Conservation (phyloP, 2,888 invertebrate genomes). For the Patella pellucida region DNA sequence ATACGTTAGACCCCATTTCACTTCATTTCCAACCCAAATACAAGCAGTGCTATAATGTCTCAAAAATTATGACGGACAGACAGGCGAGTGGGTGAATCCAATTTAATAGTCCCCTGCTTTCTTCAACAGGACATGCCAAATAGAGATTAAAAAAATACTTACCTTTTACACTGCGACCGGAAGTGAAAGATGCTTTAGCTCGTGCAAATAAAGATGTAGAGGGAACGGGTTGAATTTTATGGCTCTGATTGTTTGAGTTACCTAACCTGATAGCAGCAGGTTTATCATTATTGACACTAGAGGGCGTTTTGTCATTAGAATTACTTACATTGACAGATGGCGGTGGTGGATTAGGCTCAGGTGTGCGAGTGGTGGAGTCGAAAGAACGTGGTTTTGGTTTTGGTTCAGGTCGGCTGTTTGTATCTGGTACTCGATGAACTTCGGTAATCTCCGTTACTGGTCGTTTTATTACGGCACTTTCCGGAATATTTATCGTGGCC, state of each 20-base stretch:
- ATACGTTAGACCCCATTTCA: too few relatives aligned
- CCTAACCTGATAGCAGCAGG: slow-evolving; percentile 11
- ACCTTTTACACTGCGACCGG: slow-evolving; percentile 9
- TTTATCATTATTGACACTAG: background rate
- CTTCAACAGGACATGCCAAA: too few relatives aligned
- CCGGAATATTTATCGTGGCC: slow-evolving; percentile 23
- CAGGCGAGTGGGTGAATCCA: too few relatives aligned
- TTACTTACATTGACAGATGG: background rate
- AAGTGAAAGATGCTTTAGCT: slow-evolving; percentile 5
- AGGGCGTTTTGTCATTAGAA: background rate
- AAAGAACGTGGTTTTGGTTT: slow-evolving; percentile 38
- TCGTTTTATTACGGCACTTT: background rate
- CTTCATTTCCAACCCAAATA: too few relatives aligned
- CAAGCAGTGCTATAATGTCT: too few relatives aligned
- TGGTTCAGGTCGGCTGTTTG: slow-evolving; percentile 36
- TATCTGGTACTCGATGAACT: slow-evolving; percentile 23
- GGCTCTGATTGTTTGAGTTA: slow-evolving; percentile 6
- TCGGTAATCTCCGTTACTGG: background rate
- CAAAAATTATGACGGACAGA: too few relatives aligned
- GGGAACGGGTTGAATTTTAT: background rate
- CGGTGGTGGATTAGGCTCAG: slow-evolving; percentile 24
- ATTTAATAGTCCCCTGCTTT: too few relatives aligned
- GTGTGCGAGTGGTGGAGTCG: slow-evolving; percentile 29
- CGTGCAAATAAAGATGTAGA: slow-evolving; percentile 4
- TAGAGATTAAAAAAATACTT: background rate